These are phyloP conservation scores for Adelphocoris suturalis DNA, from an alignment of 2,888 invertebrate species.

Conservation along the genomic window DNA sequence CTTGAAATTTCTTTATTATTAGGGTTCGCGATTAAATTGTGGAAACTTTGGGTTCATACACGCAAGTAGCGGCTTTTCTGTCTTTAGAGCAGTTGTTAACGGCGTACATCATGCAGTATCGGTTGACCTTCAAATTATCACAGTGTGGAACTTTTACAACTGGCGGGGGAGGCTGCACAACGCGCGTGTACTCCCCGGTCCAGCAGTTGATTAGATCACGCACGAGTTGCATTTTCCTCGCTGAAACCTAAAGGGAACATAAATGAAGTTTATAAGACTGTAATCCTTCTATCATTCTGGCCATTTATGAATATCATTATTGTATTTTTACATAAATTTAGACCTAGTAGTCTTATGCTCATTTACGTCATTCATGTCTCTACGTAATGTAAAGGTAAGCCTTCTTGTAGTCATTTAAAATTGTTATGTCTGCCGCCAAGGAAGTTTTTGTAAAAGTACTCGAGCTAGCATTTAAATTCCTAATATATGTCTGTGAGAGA, in stretches of 20 bases:
- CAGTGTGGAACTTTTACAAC: background rate
- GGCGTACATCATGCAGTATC: slow-evolving; percentile 1
- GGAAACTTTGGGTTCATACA: background rate
- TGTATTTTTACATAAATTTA: too few species aligned
- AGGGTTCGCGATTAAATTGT: background rate
- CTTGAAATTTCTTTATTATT: background rate
- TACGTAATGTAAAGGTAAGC: too few species aligned
- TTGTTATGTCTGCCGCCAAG: too few species aligned
- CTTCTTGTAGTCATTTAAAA: too few species aligned
- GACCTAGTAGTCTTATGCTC: too few species aligned
- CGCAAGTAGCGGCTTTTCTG: background rate
- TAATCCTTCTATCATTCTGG: too few species aligned
- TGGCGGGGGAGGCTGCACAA: background rate
- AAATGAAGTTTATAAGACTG: background rate
- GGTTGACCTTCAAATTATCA: background rate
- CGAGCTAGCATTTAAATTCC: too few species aligned
- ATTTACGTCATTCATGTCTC: too few species aligned
- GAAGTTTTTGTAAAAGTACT: too few species aligned
- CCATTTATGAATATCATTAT: too few species aligned
- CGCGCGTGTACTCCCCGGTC: slow-evolving; percentile 43
- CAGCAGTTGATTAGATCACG: slow-evolving; percentile 63
- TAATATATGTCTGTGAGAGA: too few species aligned
- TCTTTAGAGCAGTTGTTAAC: slow-evolving; percentile 35
- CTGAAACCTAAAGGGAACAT: slow-evolving; percentile 26
- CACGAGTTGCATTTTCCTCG: slow-evolving; percentile 50